Conservation (phyloP, 2,797 vertebrate genomes). For the Paedocypris micromegethes region DNA sequence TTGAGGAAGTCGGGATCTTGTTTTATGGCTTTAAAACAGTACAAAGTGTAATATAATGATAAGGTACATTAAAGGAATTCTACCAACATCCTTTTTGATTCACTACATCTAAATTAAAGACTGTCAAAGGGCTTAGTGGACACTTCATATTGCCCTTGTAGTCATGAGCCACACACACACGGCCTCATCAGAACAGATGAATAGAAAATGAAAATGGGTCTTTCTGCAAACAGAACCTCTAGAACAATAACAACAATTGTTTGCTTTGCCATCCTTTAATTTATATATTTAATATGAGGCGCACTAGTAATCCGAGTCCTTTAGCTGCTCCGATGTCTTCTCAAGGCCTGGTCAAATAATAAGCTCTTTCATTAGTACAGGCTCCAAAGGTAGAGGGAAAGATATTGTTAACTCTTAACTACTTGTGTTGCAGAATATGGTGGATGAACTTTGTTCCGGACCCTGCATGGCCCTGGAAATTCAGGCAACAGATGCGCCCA, state of each 20-base stretch:
- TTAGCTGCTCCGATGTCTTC: constrained; percentile 42
- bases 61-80: too few relatives aligned
- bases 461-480: constrained; percentile 88
- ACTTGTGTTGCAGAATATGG: constrained; percentile 74
- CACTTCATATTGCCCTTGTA: background rate
- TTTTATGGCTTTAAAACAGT: too few relatives aligned
- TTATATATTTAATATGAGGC: constrained; percentile 40
- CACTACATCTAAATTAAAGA: too few relatives aligned
- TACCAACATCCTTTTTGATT: too few relatives aligned
- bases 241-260: constrained; percentile 48
- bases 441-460: constrained; percentile 84
- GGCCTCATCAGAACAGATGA: constrained; percentile 38
- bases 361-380: constrained; percentile 44
- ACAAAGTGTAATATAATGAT: too few relatives aligned
- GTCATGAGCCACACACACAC: background rate
- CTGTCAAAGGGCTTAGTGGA: background rate
- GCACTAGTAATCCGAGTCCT: constrained; percentile 44
- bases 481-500: constrained; percentile 64
- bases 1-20: too few relatives aligned
- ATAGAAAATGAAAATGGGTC: constrained; percentile 34
- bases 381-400: constrained; percentile 19
- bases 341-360: constrained; percentile 47
- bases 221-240: constrained; percentile 17
- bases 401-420: constrained; percentile 38
- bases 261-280: constrained; percentile 40